Evolutionary conservation across 2,797 vertebrate genomes (phyloP).

Genomic region (Masticophis lateralis): DNA sequence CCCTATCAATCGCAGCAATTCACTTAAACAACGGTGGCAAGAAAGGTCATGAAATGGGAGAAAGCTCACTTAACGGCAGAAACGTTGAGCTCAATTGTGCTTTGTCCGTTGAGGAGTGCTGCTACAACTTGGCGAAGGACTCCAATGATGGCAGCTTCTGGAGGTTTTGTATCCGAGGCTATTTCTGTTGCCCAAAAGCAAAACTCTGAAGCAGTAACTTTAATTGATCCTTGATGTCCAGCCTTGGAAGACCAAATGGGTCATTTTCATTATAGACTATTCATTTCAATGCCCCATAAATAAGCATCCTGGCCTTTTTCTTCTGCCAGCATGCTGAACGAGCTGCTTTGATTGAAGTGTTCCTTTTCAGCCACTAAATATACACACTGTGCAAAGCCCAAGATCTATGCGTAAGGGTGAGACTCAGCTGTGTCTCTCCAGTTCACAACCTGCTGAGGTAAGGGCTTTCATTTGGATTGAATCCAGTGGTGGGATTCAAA

Average conservation of each 20-base stretch:
- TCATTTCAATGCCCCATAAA: conserved; percentile 1
- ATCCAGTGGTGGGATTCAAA: background rate
- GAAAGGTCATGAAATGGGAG: too few relatives aligned
- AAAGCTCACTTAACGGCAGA: too few relatives aligned
- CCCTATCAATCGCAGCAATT: too few relatives aligned
- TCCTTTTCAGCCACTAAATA: background rate
- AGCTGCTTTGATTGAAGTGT: background rate
- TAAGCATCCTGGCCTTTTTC: background rate
- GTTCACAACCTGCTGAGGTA: background rate
- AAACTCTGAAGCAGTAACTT: conserved; percentile 6
- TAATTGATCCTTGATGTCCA: background rate
- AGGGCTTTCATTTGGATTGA: background rate
- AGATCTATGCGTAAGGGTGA: background rate
- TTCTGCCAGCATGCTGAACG: background rate
- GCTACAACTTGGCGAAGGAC: background rate
- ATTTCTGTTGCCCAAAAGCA: background rate
- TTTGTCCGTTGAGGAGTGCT: too few relatives aligned
- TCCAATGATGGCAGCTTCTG: background rate
- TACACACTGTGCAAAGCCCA: background rate
- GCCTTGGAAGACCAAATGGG: background rate
- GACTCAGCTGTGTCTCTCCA: background rate
- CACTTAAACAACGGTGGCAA: too few relatives aligned
- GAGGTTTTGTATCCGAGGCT: conserved; percentile 6
- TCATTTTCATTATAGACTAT: conserved; percentile 15
- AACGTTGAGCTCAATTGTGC: too few relatives aligned